Conservation (phyloP, 2,797 vertebrate species). For the Eupleurogrammus muticus region DNA sequence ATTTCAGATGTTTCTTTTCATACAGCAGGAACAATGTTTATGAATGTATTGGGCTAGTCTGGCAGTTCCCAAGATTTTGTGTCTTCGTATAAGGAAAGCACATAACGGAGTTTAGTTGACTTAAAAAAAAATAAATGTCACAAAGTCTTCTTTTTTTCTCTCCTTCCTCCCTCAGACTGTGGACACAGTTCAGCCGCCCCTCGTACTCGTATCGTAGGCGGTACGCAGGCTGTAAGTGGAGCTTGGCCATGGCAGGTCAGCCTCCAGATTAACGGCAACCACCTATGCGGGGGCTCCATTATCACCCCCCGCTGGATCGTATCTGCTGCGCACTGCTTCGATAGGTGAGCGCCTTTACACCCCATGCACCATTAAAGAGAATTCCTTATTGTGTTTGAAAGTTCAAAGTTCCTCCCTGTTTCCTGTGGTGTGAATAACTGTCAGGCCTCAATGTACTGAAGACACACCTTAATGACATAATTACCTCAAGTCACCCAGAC, state of each 20-base stretch:
- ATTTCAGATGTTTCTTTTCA: too few relatives aligned
- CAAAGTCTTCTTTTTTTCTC: neutral
- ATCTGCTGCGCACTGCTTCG: conserved; percentile 92
- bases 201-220: conserved; percentile 88
- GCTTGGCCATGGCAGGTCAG: conserved; percentile 97
- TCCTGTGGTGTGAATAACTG: neutral
- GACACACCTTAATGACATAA: neutral
- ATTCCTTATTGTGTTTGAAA: neutral
- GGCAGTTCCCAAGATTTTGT: too few relatives aligned
- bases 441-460: too few relatives aligned
- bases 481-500: neutral
- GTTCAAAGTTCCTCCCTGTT: too few relatives aligned
- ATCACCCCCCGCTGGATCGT: conserved; percentile 89
- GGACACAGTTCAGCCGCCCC: conserved; percentile 46
- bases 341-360: conserved; percentile 77
- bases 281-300: conserved; percentile 91
- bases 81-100: too few relatives aligned
- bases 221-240: conserved; percentile 66
- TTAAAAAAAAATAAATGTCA: too few relatives aligned
- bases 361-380: neutral
- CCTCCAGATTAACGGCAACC: conserved; percentile 79
- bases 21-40: too few relatives aligned
- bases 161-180: conserved; percentile 41
- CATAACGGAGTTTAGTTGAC: too few relatives aligned
- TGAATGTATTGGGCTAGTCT: too few relatives aligned